A percentile compares a stretch with the other conserved stretches of the same genome.
phyloP scores from a whole-genome alignment of 2,888 invertebrate genomes.

The Pachydiplax longipennis region DNA sequence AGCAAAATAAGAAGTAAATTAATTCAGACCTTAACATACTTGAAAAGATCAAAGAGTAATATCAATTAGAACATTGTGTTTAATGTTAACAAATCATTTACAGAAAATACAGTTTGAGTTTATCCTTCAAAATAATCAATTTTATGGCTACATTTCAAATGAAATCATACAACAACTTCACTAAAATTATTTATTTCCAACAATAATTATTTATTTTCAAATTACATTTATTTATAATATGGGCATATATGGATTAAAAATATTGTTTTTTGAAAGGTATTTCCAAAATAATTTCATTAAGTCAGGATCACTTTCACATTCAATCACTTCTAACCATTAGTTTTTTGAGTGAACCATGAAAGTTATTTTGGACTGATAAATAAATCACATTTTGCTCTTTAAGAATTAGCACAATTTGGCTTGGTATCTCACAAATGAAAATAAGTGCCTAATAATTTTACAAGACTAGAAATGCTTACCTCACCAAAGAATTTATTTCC shows the following conservation, averaged over 20 bases:
- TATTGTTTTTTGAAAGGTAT: neutral
- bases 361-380: neutral
- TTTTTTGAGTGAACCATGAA: neutral
- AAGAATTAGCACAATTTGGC: neutral
- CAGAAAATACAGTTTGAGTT: too few relatives aligned
- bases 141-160: neutral
- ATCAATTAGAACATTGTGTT: too few relatives aligned
- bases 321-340: neutral
- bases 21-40: too few relatives aligned
- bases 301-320: neutral
- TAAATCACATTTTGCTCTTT: neutral
- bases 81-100: too few relatives aligned
- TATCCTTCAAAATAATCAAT: too few relatives aligned
- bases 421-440: neutral
- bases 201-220: slow-evolving; percentile 7
- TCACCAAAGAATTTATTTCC: neutral
- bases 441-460: neutral
- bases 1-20: too few relatives aligned
- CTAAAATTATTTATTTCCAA: slow-evolving; percentile 34
- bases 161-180: neutral
- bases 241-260: neutral
- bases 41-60: too few relatives aligned
- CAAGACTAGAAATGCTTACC: neutral
- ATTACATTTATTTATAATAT: neutral
- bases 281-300: slow-evolving; percentile 1